Percentiles rank a stretch among this genome's conserved stretches.
Evolutionary conservation across 2,113 vertebrate genomes (phyloP).

Genomic region (Sturnus vulgaris): DNA sequence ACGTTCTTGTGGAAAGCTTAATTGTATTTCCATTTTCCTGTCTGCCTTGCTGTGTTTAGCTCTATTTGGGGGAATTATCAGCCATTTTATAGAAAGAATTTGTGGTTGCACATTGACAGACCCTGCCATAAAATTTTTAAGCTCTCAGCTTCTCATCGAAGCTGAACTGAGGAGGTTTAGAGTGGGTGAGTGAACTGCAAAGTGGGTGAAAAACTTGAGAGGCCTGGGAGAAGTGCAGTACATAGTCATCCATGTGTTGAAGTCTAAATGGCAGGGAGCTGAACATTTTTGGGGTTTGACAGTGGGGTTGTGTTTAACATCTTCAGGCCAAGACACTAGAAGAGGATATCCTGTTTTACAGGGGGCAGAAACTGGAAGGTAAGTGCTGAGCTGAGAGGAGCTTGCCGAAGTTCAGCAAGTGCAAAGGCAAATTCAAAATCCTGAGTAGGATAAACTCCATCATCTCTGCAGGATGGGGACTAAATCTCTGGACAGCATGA

Average conservation of each 20-base stretch:
- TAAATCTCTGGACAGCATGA: neutral
- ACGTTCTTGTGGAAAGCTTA: slow-evolving; percentile 8
- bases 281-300: neutral
- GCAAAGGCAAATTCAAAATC: neutral
- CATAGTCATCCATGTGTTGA: neutral
- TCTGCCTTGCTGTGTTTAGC: neutral
- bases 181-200: neutral
- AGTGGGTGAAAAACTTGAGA: neutral
- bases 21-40: slow-evolving; percentile 14
- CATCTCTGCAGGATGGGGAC: neutral
- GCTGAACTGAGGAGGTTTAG: neutral
- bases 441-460: neutral
- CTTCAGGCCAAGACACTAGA: neutral
- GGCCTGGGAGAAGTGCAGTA: neutral
- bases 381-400: neutral
- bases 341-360: neutral
- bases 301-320: neutral
- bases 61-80: neutral
- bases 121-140: neutral
- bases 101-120: neutral
- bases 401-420: neutral
- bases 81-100: neutral
- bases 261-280: neutral
- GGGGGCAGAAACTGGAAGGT: neutral
- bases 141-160: neutral